Evolutionary conservation across 2,113 vertebrate species (phyloP).

Genomic region (Dromiciops gliroides): DNA sequence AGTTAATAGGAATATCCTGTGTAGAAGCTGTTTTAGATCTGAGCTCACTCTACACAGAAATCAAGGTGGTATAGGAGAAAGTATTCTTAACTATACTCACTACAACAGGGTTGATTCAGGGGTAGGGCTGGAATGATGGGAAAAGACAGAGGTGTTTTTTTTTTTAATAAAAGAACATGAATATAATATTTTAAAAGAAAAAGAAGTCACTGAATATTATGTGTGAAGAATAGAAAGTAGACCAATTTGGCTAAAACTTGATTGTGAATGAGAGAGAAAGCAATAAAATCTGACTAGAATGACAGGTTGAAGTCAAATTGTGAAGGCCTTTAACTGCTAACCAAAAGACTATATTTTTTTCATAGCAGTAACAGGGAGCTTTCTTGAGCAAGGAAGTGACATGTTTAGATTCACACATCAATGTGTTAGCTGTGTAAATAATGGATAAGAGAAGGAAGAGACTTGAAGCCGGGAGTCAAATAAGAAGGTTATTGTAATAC

Average conservation of each 20-base stretch:
- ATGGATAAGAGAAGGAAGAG: background rate
- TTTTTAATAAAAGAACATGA: background rate
- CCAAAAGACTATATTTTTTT: background rate
- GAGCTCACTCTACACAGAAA: background rate
- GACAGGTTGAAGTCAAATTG: background rate
- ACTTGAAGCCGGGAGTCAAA: background rate
- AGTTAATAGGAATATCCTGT: background rate
- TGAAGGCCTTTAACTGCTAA: background rate
- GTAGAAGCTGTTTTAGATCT: background rate
- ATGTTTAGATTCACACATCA: background rate
- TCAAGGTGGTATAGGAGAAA: background rate
- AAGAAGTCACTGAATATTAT: background rate
- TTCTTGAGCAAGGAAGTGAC: background rate
- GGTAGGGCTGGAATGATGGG: background rate
- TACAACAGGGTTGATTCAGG: background rate
- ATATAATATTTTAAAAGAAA: background rate
- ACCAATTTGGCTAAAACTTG: background rate
- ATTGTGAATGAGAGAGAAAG: background rate
- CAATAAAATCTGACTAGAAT: background rate
- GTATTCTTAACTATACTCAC: background rate
- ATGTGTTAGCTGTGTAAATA: background rate
- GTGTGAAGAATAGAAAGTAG: background rate
- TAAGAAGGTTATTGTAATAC: background rate
- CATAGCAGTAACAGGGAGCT: background rate
- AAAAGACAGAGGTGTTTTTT: background rate